Evolutionary conservation across 2,797 vertebrate species (phyloP).

Genomic region (Aldrovandia affinis): DNA sequence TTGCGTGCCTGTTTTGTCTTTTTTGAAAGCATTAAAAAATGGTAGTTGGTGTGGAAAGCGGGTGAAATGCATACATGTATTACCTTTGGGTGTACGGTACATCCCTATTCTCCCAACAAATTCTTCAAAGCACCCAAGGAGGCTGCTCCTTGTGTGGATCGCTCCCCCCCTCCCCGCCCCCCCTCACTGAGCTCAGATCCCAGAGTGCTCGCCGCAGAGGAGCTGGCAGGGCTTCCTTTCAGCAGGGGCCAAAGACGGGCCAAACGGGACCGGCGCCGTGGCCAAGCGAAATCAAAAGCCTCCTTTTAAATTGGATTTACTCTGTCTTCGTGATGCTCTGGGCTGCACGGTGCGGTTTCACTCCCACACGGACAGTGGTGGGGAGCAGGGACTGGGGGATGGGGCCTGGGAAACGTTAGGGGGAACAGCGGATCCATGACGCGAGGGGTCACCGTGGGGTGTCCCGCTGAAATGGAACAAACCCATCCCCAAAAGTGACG

Average conservation of each 20-base stretch:
- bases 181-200: neutral
- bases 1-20: too few species aligned
- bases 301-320: conserved; percentile 8
- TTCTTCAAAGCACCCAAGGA: too few species aligned
- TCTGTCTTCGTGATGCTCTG: conserved; percentile 15
- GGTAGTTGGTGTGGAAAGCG: neutral
- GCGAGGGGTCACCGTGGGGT: neutral
- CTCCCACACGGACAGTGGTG: neutral
- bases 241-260: neutral
- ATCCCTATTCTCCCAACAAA: neutral
- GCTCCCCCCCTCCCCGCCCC: too few species aligned
- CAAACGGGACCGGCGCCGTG: neutral
- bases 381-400: neutral
- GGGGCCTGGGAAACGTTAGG: conserved; percentile 14
- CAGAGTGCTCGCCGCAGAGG: too few species aligned
- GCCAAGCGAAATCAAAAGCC: neutral
- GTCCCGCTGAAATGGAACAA: neutral
- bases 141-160: too few species aligned
- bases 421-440: neutral
- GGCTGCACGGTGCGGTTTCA: neutral
- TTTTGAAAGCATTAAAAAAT: neutral
- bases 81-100: neutral
- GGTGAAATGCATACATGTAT: neutral
- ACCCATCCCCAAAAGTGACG: neutral
- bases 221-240: neutral